Conservation (phyloP, 2,113 vertebrate genomes). For the Melozone crissalis region DNA sequence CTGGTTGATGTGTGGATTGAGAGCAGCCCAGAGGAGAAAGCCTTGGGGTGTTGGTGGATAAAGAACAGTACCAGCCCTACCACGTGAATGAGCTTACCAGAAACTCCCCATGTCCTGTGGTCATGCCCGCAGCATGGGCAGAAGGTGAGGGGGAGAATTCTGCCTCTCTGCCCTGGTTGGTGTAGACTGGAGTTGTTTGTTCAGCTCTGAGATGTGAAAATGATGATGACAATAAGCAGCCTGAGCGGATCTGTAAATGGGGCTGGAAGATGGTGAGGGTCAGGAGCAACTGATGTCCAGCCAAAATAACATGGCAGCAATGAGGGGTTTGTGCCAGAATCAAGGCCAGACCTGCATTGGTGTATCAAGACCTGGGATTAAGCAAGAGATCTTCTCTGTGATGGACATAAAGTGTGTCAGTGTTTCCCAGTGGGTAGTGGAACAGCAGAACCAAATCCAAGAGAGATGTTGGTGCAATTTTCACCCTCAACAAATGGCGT, state of each 20-base stretch:
- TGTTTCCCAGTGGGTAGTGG: neutral
- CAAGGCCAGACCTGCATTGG: rapidly evolving
- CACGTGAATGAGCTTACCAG: rapidly evolving
- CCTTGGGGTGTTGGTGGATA: neutral
- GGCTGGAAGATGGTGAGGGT: neutral
- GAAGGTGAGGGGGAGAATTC: neutral
- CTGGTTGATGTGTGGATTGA: rapidly evolving
- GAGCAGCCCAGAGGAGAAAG: neutral
- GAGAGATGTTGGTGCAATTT: neutral
- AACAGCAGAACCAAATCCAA: neutral
- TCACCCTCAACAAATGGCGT: rapidly evolving
- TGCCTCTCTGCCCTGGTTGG: neutral
- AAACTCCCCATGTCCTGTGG: rapidly evolving
- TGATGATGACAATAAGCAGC: no score
- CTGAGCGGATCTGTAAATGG: rapidly evolving
- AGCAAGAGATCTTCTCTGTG: neutral
- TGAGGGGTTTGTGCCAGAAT: no score
- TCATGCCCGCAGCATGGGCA: rapidly evolving
- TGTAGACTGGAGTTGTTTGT: rapidly evolving
- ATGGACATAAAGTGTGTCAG: no score
- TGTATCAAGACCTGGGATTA: no score
- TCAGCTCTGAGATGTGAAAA: rapidly evolving
- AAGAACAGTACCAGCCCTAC: rapidly evolving
- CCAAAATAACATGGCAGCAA: rapidly evolving
- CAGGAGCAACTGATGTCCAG: rapidly evolving